Conservation (phyloP, 2,797 vertebrate genomes). For the Bradypus variegatus region DNA sequence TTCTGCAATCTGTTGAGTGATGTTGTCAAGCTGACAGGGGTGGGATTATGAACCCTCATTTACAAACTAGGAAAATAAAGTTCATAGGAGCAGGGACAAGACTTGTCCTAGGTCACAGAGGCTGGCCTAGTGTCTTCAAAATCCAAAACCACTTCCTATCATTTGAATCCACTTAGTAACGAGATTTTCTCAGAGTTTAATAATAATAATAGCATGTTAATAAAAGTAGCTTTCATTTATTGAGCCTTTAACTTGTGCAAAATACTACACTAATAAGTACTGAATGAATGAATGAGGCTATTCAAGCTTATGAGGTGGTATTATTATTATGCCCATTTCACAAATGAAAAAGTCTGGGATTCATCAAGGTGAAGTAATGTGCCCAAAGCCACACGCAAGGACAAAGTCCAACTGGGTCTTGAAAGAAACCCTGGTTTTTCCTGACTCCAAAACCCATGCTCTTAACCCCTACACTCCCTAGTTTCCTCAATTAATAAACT, state of each 20-base stretch:
- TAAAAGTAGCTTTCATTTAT: slow-evolving; percentile 1
- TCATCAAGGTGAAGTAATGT: neutral
- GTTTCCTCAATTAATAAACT: neutral
- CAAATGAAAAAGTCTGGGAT: neutral
- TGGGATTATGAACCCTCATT: neutral
- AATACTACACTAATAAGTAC: neutral
- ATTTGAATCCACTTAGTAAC: neutral
- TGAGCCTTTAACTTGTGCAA: neutral
- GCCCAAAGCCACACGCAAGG: neutral
- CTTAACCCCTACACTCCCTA: neutral
- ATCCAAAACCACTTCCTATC: neutral
- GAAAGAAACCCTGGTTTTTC: neutral
- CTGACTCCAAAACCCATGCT: neutral
- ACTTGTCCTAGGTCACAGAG: neutral
- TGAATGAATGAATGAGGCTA: neutral
- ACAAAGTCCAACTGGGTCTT: neutral
- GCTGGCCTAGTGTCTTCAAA: neutral
- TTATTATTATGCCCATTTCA: neutral
- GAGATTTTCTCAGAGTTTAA: neutral
- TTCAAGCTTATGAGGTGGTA: neutral
- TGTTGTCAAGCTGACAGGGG: neutral
- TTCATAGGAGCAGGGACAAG: neutral
- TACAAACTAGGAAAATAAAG: neutral
- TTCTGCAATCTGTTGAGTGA: neutral
- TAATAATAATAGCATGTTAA: neutral